These are phyloP conservation scores for Hypomesus transpacificus DNA, from an alignment of 2,113 vertebrate species.

Conservation along the genomic window DNA sequence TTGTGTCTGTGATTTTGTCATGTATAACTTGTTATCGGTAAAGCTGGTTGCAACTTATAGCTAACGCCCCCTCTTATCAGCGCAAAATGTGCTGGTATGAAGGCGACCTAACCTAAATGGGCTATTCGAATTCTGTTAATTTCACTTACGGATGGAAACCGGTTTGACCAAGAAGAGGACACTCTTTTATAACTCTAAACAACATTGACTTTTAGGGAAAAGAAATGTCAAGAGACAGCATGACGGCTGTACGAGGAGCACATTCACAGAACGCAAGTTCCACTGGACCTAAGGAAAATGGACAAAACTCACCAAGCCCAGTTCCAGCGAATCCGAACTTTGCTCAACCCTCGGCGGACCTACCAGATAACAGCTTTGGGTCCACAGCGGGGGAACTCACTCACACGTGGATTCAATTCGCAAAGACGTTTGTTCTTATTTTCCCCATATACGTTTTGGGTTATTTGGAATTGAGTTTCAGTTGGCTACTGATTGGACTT, in stretches of 20 bases:
- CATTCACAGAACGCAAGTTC: slow-evolving; percentile 40
- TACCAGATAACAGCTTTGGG: slow-evolving; percentile 36
- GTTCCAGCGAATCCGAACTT: slow-evolving; percentile 37
- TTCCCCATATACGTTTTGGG: slow-evolving; percentile 89
- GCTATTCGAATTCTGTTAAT: too few species aligned
- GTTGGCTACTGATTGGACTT: slow-evolving; percentile 88
- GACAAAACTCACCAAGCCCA: slow-evolving; percentile 40
- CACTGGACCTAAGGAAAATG: slow-evolving; percentile 54
- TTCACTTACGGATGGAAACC: too few species aligned
- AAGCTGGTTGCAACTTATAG: slow-evolving; percentile 8
- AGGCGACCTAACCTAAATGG: slow-evolving; percentile 53
- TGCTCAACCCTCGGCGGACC: slow-evolving; percentile 23
- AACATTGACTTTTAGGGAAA: neutral
- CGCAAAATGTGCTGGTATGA: slow-evolving; percentile 55
- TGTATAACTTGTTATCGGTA: neutral
- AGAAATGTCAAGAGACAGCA: slow-evolving; percentile 58
- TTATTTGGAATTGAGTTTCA: slow-evolving; percentile 93
- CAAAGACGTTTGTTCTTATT: slow-evolving; percentile 84
- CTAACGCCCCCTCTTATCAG: slow-evolving; percentile 6
- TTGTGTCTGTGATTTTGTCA: neutral
- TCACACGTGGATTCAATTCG: slow-evolving; percentile 82
- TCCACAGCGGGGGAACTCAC: slow-evolving; percentile 76
- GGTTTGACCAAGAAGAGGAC: too few species aligned
- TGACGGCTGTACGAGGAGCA: slow-evolving; percentile 54
- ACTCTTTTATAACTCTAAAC: neutral